Percentiles rank a stretch among this genome's conserved stretches.
Evolutionary conservation across 2,113 vertebrate species (phyloP).

Genomic region (Tragelaphus strepsiceros): DNA sequence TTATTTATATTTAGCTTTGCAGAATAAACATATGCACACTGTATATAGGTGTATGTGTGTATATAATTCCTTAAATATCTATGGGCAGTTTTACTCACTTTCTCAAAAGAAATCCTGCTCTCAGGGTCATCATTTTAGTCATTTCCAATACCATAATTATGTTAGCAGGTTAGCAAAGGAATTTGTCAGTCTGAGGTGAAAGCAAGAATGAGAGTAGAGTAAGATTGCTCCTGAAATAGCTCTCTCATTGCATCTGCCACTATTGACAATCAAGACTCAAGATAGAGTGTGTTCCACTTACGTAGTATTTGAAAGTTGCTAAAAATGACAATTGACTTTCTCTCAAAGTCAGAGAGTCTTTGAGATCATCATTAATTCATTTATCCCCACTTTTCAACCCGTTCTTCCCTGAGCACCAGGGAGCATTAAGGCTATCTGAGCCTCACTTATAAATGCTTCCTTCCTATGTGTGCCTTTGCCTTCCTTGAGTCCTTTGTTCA

Average conservation of each 20-base stretch:
- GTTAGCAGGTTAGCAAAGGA: conserved; percentile 1
- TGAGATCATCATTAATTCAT: conserved; percentile 71
- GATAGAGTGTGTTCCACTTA: background rate
- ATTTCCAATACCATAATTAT: background rate
- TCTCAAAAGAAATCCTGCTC: background rate
- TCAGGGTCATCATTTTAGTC: conserved; percentile 1
- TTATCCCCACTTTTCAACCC: conserved; percentile 4
- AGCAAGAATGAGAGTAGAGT: conserved; percentile 39
- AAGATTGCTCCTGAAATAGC: conserved; percentile 48
- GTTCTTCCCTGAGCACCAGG: background rate
- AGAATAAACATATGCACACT: background rate
- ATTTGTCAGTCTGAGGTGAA: conserved; percentile 36
- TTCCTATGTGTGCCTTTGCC: background rate
- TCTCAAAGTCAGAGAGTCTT: conserved; percentile 45
- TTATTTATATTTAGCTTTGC: conserved; percentile 3
- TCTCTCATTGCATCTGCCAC: conserved; percentile 44
- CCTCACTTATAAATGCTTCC: background rate
- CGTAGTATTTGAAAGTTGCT: conserved; percentile 40
- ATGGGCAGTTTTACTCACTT: background rate
- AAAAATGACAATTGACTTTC: conserved; percentile 54
- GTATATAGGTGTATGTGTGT: rapidly evolving
- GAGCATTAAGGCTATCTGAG: background rate
- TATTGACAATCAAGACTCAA: conserved; percentile 16
- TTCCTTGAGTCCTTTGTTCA: background rate
- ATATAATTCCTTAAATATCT: background rate